A percentile compares a stretch with the other conserved stretches of the same genome.
Evolutionary conservation across 2,888 invertebrate species (phyloP).

Genomic region (Eupeodes luniger): DNA sequence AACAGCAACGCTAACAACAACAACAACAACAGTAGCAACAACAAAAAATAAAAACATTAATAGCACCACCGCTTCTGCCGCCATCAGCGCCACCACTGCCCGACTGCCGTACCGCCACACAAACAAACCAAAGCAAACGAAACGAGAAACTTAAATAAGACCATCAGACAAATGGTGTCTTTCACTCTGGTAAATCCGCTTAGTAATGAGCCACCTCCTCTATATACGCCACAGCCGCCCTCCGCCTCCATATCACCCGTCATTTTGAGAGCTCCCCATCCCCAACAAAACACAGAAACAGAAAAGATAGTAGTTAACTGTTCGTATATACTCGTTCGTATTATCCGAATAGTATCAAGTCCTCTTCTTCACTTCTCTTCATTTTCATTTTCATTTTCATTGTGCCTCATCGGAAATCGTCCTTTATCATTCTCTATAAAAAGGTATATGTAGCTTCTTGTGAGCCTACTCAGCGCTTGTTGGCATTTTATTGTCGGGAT

Average conservation of each 20-base stretch:
- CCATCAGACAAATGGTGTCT: slow-evolving; percentile 70
- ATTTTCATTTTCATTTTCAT: too few relatives aligned
- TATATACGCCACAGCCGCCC: not conserved
- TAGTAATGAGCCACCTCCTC: slow-evolving; percentile 48
- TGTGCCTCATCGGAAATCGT: slow-evolving; percentile 35
- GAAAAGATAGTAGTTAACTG: slow-evolving; percentile 25
- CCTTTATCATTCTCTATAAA: slow-evolving; percentile 29
- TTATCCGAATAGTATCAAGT: not conserved
- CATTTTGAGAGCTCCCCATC: not conserved
- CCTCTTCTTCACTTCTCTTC: not conserved
- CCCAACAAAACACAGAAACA: not conserved
- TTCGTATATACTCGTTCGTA: not conserved
- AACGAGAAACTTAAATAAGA: slow-evolving; percentile 70
- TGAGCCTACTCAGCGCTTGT: slow-evolving; percentile 53
- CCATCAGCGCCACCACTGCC: not conserved
- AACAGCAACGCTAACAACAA: not conserved
- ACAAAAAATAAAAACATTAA: not conserved
- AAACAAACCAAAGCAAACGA: not conserved
- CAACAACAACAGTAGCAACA: not conserved
- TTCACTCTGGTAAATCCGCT: slow-evolving; percentile 66
- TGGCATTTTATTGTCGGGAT: slow-evolving; percentile 63
- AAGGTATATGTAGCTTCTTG: slow-evolving; percentile 4
- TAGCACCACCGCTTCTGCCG: not conserved
- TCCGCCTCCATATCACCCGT: not conserved
- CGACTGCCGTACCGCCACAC: not conserved